These are phyloP conservation scores for Argyrosomus japonicus DNA, from an alignment of 2,113 vertebrate species.

Conservation along the genomic window DNA sequence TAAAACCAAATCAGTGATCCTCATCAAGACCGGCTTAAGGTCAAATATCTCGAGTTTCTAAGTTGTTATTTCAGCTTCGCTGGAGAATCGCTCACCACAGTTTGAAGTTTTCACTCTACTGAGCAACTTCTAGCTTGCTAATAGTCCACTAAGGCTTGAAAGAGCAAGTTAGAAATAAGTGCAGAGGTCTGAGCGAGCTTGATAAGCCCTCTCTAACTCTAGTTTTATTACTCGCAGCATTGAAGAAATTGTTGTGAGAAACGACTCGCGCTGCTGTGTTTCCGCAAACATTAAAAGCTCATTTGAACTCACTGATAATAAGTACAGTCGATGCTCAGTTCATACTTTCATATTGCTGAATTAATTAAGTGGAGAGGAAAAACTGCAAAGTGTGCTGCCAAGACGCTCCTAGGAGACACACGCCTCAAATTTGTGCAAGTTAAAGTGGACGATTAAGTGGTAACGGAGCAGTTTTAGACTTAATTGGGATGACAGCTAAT, in stretches of 20 bases:
- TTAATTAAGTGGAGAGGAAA: background rate
- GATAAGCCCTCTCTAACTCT: background rate
- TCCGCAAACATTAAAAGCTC: background rate
- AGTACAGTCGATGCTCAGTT: background rate
- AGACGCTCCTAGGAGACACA: background rate
- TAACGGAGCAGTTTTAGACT: too few relatives aligned
- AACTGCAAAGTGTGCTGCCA: background rate
- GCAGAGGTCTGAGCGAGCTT: background rate
- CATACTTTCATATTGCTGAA: background rate
- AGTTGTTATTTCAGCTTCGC: background rate
- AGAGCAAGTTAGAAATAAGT: background rate
- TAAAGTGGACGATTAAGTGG: background rate
- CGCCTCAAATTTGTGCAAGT: background rate
- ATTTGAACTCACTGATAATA: too few relatives aligned
- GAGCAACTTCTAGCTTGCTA: background rate
- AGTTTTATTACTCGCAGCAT: background rate
- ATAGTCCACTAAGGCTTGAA: background rate
- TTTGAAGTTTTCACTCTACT: background rate
- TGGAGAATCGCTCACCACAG: background rate
- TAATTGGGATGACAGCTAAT: background rate
- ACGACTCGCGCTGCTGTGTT: background rate
- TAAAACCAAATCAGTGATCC: background rate
- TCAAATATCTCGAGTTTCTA: background rate
- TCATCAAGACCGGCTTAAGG: background rate
- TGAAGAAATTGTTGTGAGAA: background rate